Evolutionary conservation across 64 coral and sea anemone genomes (phyloP), one percentile per base, ranked within the genome.

Genomic region (Platygyra sinensis): DNA sequence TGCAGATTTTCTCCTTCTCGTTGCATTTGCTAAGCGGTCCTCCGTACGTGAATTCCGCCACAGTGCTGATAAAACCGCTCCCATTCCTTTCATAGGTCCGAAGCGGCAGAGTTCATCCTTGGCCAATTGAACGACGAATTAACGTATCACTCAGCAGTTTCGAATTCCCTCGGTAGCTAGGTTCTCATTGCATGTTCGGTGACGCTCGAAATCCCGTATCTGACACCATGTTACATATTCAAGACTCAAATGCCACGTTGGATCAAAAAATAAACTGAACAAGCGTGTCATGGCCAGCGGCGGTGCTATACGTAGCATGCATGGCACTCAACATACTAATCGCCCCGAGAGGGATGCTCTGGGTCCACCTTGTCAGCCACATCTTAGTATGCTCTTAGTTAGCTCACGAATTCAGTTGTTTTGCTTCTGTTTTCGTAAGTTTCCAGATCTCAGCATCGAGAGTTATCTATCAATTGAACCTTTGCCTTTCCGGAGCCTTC

Each of bases 1-100:
- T 93, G 84, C 83, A 93, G 18, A 79, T 93, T 79, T 79, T 87
- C 38, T 87, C 74, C 22, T 87, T 93, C 60, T 80, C 24, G 22
- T 57, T 5, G n/a, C 39, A 87, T 73, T 87, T 87, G 36, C 31
- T 74, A 3, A 87, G 29, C 3, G 67, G 84, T 29, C 67, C 84
- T 24, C 83, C 65, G 39, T n/a, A n/a, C n/a, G n/a, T n/a, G n/a
- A n/a, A 86, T 62, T 22, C 52, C 29, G 27, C 46, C 67, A 18
- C 83, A 86, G 32, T 72, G 83, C 25, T 72, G 67, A 52, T 86
- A 86, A 72, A 86, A 86, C 14, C 83, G 63, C 67, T 86, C 64
- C 86, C 72, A 87, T 24, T 87, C 51, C 54, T 49, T 87, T 30
- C 72, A 17, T n/a, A 87, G 5, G 36, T 87, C 42, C 31, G 86